phyloP scores from a whole-genome alignment of 2,797 vertebrate genomes.

The Chaenodraco wilsoni region DNA sequence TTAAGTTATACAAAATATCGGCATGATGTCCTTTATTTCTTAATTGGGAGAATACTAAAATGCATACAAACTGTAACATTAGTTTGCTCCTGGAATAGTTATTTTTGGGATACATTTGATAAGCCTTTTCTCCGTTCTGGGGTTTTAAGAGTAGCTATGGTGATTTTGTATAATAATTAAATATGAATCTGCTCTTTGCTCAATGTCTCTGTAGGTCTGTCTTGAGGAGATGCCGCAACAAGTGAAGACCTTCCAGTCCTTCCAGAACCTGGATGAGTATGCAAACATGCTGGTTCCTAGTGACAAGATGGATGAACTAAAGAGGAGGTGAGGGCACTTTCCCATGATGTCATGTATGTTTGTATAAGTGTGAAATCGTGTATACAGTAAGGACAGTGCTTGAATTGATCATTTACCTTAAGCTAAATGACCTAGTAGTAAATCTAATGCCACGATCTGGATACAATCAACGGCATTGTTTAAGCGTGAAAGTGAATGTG shows the following conservation, averaged over 20 bases:
- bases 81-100: neutral
- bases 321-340: conserved; percentile 83
- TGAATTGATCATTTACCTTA: neutral
- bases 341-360: neutral
- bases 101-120: neutral
- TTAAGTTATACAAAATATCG: neutral
- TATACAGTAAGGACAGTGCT: neutral
- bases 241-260: conserved; percentile 84
- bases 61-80: neutral
- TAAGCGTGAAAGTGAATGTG: no score
- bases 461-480: no score
- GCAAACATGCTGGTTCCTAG: conserved; percentile 85
- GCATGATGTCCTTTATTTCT: neutral
- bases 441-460: neutral
- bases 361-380: neutral
- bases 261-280: conserved; percentile 87
- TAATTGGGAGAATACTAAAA: neutral
- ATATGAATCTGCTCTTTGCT: neutral
- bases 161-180: neutral
- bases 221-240: conserved; percentile 87
- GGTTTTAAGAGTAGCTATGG: neutral
- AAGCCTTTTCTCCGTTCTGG: neutral
- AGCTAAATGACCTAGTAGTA: neutral
- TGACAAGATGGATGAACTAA: conserved; percentile 92
- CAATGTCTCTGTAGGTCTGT: conserved; percentile 77